Evolutionary conservation across 2,113 vertebrate genomes (phyloP), one percentile per base, ranked within the genome.

Genomic region (Strigops habroptila): DNA sequence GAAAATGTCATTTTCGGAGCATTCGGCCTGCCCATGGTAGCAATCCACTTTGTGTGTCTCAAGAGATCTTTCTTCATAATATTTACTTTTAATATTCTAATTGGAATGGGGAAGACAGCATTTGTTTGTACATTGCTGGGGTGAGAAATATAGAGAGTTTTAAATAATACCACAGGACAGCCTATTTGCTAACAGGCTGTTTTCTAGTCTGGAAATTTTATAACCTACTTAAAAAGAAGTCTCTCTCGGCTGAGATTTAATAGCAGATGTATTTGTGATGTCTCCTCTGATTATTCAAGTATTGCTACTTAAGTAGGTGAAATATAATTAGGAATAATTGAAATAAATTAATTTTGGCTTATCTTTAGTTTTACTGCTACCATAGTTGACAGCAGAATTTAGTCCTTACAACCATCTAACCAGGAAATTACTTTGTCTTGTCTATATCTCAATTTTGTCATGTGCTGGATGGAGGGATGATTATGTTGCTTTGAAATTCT

Each of bases 21-120:
- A 41, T 91, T 94, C 59, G 33, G 43, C 13, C 35, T 86, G 64
- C 46, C 41, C 24, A 69, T 92, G 62, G 55, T 95, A 82, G 44
- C n/a, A 37, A 75, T 88, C 69, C 83, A 92, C 15, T 82, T 41
- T 90, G 44, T 83, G 43, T 83, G 30, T 84, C 55, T 83, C 10
- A 3, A 90, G 64, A 86, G 33, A 82, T 81, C 48, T 55, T 78
- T 83, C 88, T 83, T 88, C 55, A 86, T 73, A 91, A 91, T 76
- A 78, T 94, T 95, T 93, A 86, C n/a, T 68, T 92, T 86, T 94
- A 69, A 82, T 95, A 91, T 65, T 90, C 76, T 86, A 33, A 84
- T 88, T 84, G 77, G 76, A 96, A 73, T 62, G 65, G 73, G 79
- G 86, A 90, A 84, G 74, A 60, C 19, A 35, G n/a, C 57, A 52